Base-by-base conservation (phyloP, 2,888 invertebrate species). In the Bhutanitis thaidina region DNA sequence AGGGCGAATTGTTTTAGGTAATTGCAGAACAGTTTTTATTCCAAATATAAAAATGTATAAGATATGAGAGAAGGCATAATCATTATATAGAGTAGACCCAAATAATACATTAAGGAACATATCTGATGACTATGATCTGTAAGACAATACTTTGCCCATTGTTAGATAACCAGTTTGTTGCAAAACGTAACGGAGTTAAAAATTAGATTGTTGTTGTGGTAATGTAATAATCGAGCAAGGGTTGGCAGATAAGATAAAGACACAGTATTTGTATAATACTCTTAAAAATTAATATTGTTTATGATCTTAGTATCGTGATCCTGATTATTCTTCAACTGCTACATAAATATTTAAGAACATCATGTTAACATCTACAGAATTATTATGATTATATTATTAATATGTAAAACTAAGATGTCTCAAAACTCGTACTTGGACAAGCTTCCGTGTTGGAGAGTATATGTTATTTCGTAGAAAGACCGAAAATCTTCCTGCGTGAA, bases 161-260 rank as follows among this genome's bases (percentile, higher is more conserved):
- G 67, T 68, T 64, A 63, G 61, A 65, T 68, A 74, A 71, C 67
- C 61, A 50, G 53, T 60, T 65, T 59, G 58, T 68, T 68, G 60
- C 59, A 55, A 69, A 70, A 69, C 57, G 45, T 51, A 43, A 54
- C 56, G 56, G 50, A 55, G 51, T 61, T 61, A 70, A 74, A 75
- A 71, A 57, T 57, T 43, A 20, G 51, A 56, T 61, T 56, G 53
- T 62, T 57, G 58, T 57, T 57, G 54, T 39, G 40, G 53, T 56
- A 56, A 59, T 56, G 52, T 53, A 51, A 50, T 53, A 55, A 25
- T 55, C 54, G 9, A 30, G 27, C 25, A 13, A 45, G 45, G 51
- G 46, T 30, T 46, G 36, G 14, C 27, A 20, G 12, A 29, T 29
- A 36, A 35, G n/a, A n/a, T n/a, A n/a, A n/a, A n/a, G n/a, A n/a